Evolutionary conservation across 2,797 vertebrate genomes (phyloP), one percentile per base, ranked within the genome.

Genomic region (Neosilurus mollespiculum): DNA sequence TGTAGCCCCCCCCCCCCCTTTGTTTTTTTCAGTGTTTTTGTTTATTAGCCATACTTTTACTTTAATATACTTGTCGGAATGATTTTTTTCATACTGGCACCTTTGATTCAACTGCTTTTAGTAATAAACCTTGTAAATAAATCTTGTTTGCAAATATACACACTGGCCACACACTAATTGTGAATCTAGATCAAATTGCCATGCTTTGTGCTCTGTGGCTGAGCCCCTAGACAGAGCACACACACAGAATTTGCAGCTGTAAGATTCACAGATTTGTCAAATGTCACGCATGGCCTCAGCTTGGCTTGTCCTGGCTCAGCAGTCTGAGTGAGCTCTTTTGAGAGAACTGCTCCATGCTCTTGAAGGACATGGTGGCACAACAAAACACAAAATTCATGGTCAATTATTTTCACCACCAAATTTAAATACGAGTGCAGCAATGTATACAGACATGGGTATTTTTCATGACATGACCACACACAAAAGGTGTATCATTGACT

Each of bases 231-330:
- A 88, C 53, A 76, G 15, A 43, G 84, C 86, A 86, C 70, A 15
- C n/a, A 20, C 18, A 67, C 37, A 77, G 83, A 71, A 86, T 83
- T 88, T 86, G 81, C 26, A 81, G 56, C 14, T 87, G 80, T 77
- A 87, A 87, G 14, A 84, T 69, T 80, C 51, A n/a, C 69, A 86
- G 80, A 87, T 88, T 83, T 81, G 14, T 26, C 71, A 81, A 71
- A 70, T 82, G 80, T 78, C 77, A 86, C 37, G 20, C 73, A 79
- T 73, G 8, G 15, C 71, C 76, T 73, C 61, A 77, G 58, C 34
- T 24, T 69, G 73, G 59, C 54, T 61, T 58, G 53, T 54, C 43
- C 34, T 51, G 10, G 9, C 14, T 1, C 22, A 51, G 34, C n/a
- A 66, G 64, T 18, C 34, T 72, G 77, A 51, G 34, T 81, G 49